phyloP scores from a whole-genome alignment of 2,888 invertebrate species.

The Glomeris marginata region DNA sequence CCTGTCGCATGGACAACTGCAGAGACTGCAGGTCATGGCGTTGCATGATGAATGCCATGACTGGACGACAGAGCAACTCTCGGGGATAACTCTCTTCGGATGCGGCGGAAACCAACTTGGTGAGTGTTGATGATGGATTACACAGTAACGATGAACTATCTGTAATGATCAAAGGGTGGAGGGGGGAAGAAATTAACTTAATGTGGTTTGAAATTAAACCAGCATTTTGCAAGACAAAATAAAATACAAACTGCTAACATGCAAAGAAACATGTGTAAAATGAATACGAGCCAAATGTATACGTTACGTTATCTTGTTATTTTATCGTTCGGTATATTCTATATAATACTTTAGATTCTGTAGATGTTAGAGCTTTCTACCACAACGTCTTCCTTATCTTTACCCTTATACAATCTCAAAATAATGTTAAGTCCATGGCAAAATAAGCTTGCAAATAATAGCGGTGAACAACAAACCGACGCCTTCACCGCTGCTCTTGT shows the following conservation, averaged over 20 bases:
- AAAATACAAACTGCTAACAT: not conserved
- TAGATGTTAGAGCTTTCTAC: too few species aligned
- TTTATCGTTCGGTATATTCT: too few species aligned
- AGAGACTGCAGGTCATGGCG: slow-evolving; percentile 71
- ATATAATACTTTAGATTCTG: too few species aligned
- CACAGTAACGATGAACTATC: slow-evolving; percentile 66
- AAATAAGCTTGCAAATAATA: not conserved
- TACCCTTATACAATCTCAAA: too few species aligned
- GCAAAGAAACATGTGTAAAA: too few species aligned
- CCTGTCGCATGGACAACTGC: slow-evolving; percentile 73
- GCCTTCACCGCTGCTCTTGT: slow-evolving; percentile 54
- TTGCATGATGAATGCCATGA: slow-evolving; percentile 70
- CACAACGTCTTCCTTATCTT: too few species aligned
- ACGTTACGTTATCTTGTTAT: too few species aligned
- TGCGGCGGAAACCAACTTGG: slow-evolving; percentile 45
- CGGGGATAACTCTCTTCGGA: slow-evolving; percentile 34
- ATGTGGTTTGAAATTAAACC: too few species aligned
- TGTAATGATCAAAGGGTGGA: too few species aligned
- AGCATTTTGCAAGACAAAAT: not conserved
- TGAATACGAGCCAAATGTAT: too few species aligned
- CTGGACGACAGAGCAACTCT: slow-evolving; percentile 57
- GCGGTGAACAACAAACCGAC: slow-evolving; percentile 24
- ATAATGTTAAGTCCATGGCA: too few species aligned
- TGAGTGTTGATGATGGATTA: slow-evolving; percentile 75
- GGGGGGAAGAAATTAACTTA: too few species aligned